A percentile compares a stretch with the other conserved stretches of the same genome.
phyloP scores from a whole-genome alignment of 2,113 vertebrate genomes.

The Tragelaphus scriptus region DNA sequence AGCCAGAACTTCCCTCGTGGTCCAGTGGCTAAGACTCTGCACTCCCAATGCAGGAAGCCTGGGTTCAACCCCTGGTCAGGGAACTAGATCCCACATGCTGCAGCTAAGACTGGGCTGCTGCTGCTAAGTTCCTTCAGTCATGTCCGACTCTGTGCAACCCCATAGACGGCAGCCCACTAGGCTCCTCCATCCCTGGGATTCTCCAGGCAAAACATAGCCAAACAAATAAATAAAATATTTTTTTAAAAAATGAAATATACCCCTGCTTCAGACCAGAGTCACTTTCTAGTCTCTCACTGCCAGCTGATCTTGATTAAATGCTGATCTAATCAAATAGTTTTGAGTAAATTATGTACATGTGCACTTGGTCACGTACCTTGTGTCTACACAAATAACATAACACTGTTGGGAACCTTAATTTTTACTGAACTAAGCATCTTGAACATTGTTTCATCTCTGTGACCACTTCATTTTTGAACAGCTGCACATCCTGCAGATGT shows the following conservation, averaged over 20 bases:
- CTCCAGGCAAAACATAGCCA: not conserved
- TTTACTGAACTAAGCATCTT: not conserved
- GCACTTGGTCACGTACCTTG: not conserved
- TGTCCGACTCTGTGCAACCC: rapidly evolving
- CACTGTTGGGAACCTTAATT: not conserved
- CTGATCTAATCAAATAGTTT: no score
- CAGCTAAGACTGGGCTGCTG: not conserved
- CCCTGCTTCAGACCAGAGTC: not conserved
- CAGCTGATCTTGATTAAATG: no score
- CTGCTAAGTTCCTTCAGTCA: no score
- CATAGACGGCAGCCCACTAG: no score
- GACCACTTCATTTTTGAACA: not conserved
- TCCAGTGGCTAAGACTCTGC: not conserved
- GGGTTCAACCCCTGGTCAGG: not conserved
- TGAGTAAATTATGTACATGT: not conserved
- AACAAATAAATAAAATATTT: not conserved
- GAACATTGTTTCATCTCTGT: not conserved
- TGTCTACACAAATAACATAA: not conserved
- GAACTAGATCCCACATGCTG: not conserved
- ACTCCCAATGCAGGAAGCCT: not conserved
- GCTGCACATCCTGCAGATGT: rapidly evolving
- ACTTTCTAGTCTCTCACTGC: not conserved
- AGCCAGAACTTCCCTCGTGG: not conserved
- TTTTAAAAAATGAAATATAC: no score
- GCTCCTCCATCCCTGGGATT: no score